These are phyloP conservation scores for Xestia ashworthii DNA, from an alignment of 2,888 invertebrate genomes.

Conservation along the genomic window DNA sequence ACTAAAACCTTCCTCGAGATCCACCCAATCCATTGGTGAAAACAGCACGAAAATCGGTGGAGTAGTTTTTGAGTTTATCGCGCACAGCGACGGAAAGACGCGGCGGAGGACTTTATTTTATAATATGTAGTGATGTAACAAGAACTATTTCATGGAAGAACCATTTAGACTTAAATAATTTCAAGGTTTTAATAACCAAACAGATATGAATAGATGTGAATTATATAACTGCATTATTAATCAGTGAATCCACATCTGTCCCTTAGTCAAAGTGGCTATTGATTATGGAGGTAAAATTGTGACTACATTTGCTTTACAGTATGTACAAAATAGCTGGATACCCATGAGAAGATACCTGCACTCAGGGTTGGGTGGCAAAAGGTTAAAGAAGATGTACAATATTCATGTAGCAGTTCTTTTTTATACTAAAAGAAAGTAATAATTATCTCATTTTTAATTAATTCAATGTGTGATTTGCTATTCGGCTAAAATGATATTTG, in stretches of 20 bases:
- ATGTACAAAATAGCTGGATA: not conserved
- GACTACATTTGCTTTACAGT: not conserved
- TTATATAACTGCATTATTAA: not conserved
- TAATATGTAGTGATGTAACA: not conserved
- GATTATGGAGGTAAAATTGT: not conserved
- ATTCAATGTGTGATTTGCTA: not conserved
- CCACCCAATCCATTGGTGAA: too few species aligned
- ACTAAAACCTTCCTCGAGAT: too few species aligned
- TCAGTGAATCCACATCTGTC: not conserved
- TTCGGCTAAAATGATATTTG: not conserved
- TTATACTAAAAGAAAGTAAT: not conserved
- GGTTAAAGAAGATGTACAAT: too few species aligned
- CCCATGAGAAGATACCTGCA: too few species aligned
- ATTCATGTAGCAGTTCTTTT: not conserved
- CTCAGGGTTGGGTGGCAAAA: too few species aligned
- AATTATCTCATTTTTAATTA: not conserved
- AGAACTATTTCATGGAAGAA: not conserved
- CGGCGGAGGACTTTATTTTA: too few species aligned
- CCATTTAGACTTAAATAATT: not conserved
- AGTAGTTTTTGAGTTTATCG: too few species aligned
- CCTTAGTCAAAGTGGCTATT: not conserved
- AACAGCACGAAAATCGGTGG: too few species aligned
- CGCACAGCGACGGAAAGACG: too few species aligned
- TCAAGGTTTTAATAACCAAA: not conserved
- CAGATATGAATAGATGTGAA: not conserved